These are phyloP conservation scores for Rhagophthalmus giganteus DNA, from an alignment of 2,888 invertebrate species.

Conservation along the genomic window DNA sequence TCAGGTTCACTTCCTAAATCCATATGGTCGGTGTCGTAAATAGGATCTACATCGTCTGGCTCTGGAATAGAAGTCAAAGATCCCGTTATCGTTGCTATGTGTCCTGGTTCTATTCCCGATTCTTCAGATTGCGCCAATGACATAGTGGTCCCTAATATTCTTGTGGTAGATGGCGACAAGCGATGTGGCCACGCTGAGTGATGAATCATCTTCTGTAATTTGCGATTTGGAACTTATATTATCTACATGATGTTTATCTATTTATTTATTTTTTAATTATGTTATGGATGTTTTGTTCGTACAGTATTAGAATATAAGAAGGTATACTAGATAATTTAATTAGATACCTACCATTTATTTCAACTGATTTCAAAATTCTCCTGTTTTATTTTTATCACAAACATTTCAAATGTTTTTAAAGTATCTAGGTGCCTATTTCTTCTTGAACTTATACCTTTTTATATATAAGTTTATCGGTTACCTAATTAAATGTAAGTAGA, in stretches of 20 bases:
- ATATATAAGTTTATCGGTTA: too few relatives aligned
- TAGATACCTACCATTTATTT: constrained; percentile 1
- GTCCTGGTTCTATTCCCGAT: constrained; percentile 69
- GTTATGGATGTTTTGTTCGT: too few relatives aligned
- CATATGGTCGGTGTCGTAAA: constrained; percentile 78
- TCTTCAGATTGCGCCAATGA: constrained; percentile 57
- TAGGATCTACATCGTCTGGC: constrained; percentile 56
- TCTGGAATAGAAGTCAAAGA: constrained; percentile 62
- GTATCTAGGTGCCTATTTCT: neutral
- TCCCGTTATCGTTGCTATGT: constrained; percentile 71
- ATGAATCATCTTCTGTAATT: constrained; percentile 50
- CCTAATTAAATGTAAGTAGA: too few relatives aligned
- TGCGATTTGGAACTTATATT: too few relatives aligned
- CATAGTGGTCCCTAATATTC: constrained; percentile 45
- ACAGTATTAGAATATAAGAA: too few relatives aligned
- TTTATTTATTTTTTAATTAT: too few relatives aligned
- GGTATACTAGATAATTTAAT: too few relatives aligned
- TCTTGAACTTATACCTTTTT: neutral
- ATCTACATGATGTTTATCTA: too few relatives aligned
- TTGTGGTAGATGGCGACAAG: constrained; percentile 52
- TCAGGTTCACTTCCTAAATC: constrained; percentile 79
- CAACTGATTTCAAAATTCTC: constrained; percentile 30
- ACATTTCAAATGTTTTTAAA: constrained; percentile 10
- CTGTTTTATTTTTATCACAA: constrained; percentile 18
- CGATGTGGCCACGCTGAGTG: constrained; percentile 55